phyloP scores from a whole-genome alignment of 2,113 vertebrate species.

The Machaerirhynchus nigripectus region DNA sequence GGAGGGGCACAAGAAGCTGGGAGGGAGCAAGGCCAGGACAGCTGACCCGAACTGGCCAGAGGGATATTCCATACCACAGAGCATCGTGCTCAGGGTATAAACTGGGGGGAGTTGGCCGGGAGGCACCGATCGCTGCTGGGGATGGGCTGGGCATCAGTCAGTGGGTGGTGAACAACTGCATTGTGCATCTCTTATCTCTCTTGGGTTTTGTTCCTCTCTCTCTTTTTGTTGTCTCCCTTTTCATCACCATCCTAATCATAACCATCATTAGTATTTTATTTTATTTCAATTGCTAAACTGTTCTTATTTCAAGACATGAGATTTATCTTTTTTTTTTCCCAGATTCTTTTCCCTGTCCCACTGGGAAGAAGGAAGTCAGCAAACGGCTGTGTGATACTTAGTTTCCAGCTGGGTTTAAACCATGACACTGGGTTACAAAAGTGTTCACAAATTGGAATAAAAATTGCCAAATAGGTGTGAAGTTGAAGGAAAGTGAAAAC shows the following conservation, averaged over 20 bases:
- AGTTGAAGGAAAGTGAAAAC: background rate
- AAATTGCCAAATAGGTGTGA: background rate
- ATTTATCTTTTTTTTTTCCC: background rate
- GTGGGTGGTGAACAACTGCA: background rate
- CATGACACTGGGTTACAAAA: background rate
- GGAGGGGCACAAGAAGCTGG: background rate
- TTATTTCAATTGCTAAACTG: background rate
- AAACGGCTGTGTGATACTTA: background rate
- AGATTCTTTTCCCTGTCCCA: background rate
- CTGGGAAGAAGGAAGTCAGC: background rate
- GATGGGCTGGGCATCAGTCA: background rate
- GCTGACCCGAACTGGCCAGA: background rate
- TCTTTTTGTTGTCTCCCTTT: background rate
- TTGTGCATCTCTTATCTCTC: accelerated
- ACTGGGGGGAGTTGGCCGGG: too few species aligned
- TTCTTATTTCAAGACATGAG: background rate
- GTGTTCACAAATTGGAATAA: background rate
- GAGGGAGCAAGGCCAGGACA: accelerated
- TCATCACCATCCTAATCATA: background rate
- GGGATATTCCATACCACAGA: background rate
- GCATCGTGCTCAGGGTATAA: background rate
- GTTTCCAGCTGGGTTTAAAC: background rate
- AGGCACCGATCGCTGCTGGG: background rate
- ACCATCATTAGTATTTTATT: background rate
- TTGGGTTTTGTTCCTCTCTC: background rate